Conservation (phyloP, 2,888 invertebrate genomes). For the Diploptera punctata region DNA sequence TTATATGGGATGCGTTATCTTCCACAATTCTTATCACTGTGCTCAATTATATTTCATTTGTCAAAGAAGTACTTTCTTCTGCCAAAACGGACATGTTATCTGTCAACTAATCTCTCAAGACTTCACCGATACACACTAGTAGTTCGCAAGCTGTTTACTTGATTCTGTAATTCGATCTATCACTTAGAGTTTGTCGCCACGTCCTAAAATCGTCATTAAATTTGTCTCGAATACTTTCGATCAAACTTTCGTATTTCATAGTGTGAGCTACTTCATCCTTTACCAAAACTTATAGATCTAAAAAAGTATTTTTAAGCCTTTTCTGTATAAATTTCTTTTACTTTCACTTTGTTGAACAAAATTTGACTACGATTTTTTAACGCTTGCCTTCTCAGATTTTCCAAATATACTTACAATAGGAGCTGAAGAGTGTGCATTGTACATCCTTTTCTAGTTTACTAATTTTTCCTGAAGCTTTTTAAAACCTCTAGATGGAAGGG, state of each 20-base stretch:
- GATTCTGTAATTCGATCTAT: slow-evolving; percentile 16
- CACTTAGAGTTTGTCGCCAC: slow-evolving; percentile 2
- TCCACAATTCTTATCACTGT: slow-evolving; percentile 1
- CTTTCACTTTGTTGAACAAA: neutral
- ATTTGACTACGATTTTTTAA: neutral
- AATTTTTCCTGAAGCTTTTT: neutral
- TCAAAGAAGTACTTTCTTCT: too few species aligned
- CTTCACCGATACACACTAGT: neutral
- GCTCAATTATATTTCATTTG: slow-evolving; percentile 30
- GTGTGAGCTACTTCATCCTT: neutral
- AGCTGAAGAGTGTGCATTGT: slow-evolving; percentile 1
- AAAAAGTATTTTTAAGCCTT: neutral
- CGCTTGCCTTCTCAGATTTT: neutral
- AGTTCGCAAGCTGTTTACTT: neutral
- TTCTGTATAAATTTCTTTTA: neutral
- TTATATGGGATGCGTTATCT: neutral
- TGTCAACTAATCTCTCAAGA: neutral
- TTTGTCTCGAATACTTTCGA: neutral
- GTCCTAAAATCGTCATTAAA: neutral
- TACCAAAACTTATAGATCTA: neutral
- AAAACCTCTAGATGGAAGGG: neutral
- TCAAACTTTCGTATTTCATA: slow-evolving; percentile 2
- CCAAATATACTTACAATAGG: neutral
- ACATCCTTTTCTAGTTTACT: neutral
- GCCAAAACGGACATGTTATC: neutral